These are phyloP conservation scores for Imbricaverruca yamaguchii DNA, from an alignment of 2,888 invertebrate species.

Conservation along the genomic window DNA sequence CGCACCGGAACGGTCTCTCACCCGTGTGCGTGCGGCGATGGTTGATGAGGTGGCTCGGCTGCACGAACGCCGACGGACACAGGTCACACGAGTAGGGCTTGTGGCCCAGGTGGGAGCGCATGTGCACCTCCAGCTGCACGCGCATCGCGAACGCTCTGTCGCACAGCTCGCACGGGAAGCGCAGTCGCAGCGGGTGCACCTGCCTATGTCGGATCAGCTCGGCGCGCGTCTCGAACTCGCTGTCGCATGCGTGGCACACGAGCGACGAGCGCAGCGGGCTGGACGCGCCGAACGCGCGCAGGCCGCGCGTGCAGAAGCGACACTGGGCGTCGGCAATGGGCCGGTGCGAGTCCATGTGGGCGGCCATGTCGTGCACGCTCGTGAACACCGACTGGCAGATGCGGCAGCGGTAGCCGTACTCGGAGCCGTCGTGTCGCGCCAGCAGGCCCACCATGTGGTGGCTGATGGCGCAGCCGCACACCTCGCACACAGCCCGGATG, in stretches of 20 bases:
- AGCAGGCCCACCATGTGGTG: constrained; percentile 18
- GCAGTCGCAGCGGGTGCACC: not conserved
- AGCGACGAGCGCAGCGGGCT: not conserved
- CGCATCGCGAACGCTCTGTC: not conserved
- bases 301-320: not conserved
- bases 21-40: constrained; percentile 4
- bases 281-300: not conserved
- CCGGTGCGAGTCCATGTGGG: constrained; percentile 4
- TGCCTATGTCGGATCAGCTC: not conserved
- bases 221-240: not conserved
- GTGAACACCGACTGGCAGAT: not conserved
- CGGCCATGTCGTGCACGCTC: not conserved
- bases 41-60: not conserved
- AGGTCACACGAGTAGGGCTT: not conserved
- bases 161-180: not conserved
- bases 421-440: not conserved
- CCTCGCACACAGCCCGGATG: not conserved
- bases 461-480: not conserved
- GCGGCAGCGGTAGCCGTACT: constrained; percentile 8
- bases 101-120: not conserved
- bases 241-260: not conserved
- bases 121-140: not conserved
- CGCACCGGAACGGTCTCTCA: not conserved
- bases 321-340: not conserved
- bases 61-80: not conserved